Base-by-base conservation (phyloP, 1,140 invertebrate species). In the Pinna nobilis region DNA sequence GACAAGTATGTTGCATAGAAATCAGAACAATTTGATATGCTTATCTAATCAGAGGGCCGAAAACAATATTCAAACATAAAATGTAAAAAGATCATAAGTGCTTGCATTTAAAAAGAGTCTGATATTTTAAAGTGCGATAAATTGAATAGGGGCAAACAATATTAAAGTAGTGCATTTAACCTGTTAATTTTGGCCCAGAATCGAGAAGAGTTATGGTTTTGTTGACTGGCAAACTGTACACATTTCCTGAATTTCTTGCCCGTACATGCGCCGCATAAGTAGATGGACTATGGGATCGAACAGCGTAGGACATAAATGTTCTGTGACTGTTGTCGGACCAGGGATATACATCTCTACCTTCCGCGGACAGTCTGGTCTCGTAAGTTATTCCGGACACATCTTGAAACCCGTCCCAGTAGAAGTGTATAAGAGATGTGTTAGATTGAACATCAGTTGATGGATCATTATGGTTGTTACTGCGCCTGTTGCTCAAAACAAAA, bases 251-350 rank as follows among this genome's bases (percentile, higher is more conserved):
- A 25, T 63, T 37, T 30, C 18, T 25, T 39, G n/a, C 37, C 7
- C 23, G n/a, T 4, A 23, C 9, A 18, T 11, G 15, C 11, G 18
- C 5, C 37, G 37, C 37, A 35, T 11, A n/a, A 5, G 18, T 20
- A 6, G 55, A 33, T 59, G 30, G 30, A 59, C 55, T 33, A 20
- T 59, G n/a, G n/a, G n/a, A n/a, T n/a, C n/a, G n/a, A n/a, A n/a
- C n/a, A n/a, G n/a, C n/a, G n/a, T n/a, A n/a, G n/a, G n/a, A n/a
- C n/a, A n/a, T n/a, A n/a, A n/a, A n/a, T n/a, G n/a, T 59, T 32
- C 59, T 44, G 11, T 30, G 11, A 41, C 59, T 37, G 18, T 30
- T 37, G 15, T 32, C 28, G 4, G 33, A 1, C 59, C 59, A 63
- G 9, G 59, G 37, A 20, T 32, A 23, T 20, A 63, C 23, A 9